Evolutionary conservation across 2,888 invertebrate genomes (phyloP).

Genomic region (Furcula furcula): DNA sequence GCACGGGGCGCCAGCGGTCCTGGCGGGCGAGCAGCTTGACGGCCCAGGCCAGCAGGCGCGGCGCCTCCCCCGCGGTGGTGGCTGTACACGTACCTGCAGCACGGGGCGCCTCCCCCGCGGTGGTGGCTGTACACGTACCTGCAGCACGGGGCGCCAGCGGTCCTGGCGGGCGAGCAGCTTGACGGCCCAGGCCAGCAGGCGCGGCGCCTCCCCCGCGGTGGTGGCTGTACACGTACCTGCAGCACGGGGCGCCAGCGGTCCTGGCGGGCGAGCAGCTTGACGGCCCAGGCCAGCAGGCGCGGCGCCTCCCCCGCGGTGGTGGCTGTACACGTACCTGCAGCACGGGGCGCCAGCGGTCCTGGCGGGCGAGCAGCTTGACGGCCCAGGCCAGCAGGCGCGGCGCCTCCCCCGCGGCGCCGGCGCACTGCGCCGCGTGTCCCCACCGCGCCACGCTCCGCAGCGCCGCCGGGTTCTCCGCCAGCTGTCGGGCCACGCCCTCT

Average conservation of each 20-base stretch:
- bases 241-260: slow-evolving; percentile 25
- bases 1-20: no score
- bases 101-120: no score
- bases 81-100: no score
- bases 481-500: slow-evolving; percentile 87
- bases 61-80: no score
- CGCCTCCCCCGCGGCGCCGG: slow-evolving; percentile 92
- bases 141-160: no score
- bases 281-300: slow-evolving; percentile 86
- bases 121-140: no score
- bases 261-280: slow-evolving; percentile 23
- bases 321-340: slow-evolving; percentile 64
- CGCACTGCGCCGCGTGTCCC: slow-evolving; percentile 89
- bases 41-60: no score
- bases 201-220: no score
- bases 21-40: no score
- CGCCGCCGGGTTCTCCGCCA: slow-evolving; percentile 80
- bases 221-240: no score
- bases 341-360: slow-evolving; percentile 21
- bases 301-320: slow-evolving; percentile 92
- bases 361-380: slow-evolving; percentile 50
- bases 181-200: no score
- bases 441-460: slow-evolving; percentile 86
- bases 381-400: slow-evolving; percentile 24
- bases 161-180: no score